A percentile compares a stretch with the other conserved stretches of the same genome.
These are phyloP conservation scores for Augiades crinisus DNA, from an alignment of 2,888 invertebrate species.

Conservation along the genomic window DNA sequence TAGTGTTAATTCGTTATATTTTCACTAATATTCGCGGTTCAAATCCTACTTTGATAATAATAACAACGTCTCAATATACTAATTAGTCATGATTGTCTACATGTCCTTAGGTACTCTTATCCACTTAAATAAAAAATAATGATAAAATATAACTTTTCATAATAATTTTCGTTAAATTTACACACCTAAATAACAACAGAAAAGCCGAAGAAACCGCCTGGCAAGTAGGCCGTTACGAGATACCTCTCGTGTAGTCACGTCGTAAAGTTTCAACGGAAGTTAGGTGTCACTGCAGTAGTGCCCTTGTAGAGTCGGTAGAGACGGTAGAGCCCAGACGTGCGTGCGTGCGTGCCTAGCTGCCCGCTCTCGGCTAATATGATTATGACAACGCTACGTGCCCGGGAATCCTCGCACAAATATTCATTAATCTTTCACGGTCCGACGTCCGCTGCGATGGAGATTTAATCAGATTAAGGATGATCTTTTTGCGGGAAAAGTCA, in stretches of 20 bases:
- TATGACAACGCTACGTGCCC: conserved; percentile 80
- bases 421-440: conserved; percentile 82
- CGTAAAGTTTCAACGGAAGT: conserved; percentile 45
- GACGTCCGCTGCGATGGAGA: conserved; percentile 81
- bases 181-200: not conserved
- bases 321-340: conserved; percentile 30
- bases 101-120: no score
- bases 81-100: no score
- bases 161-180: no score
- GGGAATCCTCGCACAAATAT: conserved; percentile 80
- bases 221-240: conserved; percentile 27
- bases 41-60: no score
- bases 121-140: no score
- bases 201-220: conserved; percentile 36
- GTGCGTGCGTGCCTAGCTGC: conserved; percentile 66
- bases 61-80: no score
- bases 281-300: conserved; percentile 45
- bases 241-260: conserved; percentile 40
- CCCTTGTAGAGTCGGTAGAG: conserved; percentile 28
- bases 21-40: no score
- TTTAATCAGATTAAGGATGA: conserved; percentile 82
- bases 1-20: no score
- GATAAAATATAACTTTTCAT: no score
- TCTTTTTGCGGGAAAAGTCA: conserved; percentile 80
- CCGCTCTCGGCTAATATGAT: conserved; percentile 78